Evolutionary conservation across 2,888 invertebrate genomes (phyloP).

Genomic region (Anthrax anthrax): DNA sequence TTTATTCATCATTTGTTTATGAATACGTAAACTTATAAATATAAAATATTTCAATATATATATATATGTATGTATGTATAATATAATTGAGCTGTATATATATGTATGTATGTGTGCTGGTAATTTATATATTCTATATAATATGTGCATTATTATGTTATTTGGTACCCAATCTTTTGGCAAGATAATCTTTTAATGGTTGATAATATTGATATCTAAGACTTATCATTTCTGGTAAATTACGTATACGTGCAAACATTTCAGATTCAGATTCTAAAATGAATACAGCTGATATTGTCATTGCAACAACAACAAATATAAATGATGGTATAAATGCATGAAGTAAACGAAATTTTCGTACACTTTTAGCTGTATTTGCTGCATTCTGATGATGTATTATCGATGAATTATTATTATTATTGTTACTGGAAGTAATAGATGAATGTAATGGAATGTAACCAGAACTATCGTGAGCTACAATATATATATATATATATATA

Average conservation of each 20-base stretch:
- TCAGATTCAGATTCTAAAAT: constrained; percentile 69
- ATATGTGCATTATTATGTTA: no score
- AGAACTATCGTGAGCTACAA: not conserved
- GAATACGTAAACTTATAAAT: no score
- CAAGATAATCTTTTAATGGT: constrained; percentile 62
- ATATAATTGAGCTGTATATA: no score
- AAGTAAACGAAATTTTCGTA: constrained; percentile 45
- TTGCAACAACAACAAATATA: constrained; percentile 53
- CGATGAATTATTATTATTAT: constrained; percentile 2
- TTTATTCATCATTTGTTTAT: no score
- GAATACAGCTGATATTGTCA: constrained; percentile 52
- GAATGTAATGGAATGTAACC: constrained; percentile 3
- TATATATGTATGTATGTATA: no score
- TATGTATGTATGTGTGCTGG: no score
- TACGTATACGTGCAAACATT: constrained; percentile 50
- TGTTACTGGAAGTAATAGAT: not conserved
- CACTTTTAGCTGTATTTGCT: constrained; percentile 27
- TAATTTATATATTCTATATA: no score
- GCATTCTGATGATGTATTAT: constrained; percentile 17
- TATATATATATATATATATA: no score
- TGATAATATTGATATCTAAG: constrained; percentile 69
- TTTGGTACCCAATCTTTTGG: constrained; percentile 10
- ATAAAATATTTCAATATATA: no score
- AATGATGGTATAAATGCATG: constrained; percentile 66
- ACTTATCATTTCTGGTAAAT: constrained; percentile 62